Evolutionary conservation across 2,888 invertebrate genomes (phyloP), one percentile per base, ranked within the genome.

Genomic region (Cosmopolites sordidus): DNA sequence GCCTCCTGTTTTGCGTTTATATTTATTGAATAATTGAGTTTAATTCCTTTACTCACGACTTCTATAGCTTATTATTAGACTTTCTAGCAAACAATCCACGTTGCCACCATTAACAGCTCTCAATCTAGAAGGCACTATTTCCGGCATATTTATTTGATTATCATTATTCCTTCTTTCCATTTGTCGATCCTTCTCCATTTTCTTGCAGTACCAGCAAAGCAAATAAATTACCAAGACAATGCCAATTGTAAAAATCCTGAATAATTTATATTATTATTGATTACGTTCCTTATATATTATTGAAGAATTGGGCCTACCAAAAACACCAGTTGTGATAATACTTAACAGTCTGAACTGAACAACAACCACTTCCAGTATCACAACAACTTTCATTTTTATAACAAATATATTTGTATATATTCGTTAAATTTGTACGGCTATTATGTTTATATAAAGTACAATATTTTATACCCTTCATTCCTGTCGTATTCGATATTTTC

Each of bases 201-300:
- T 50, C 17, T 50, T 54, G 15, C 54, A 54, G 41, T 54, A 54
- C 54, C 54, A 54, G 16, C 54, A 54, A 4, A 50, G 16, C 22
- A 46, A 42, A 38, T 50, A 54, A 9, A 38, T 49, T 6, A 16
- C 43, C 16, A 54, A 27, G 9, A 43, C 14, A 17, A 46, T 46
- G 2, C 22, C 51, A 16, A 55, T 22, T 3, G 46, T 40, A 41
- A 55, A 48, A 6, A 55, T 14, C 55, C 50, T 55, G 30, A 33
- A 33, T 33, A 33, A 5, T 22, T 22, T 22, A 22, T 22, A 22
- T 22, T 22, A 8, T 3, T 22, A 22, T 5, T 5, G 8, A 22
- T 22, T 5, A 22, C 22, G 22, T 22, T 22, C 22, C 3, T n/a
- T n/a, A n/a, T n/a, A n/a, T n/a, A n/a, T n/a, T n/a, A n/a, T n/a